These are phyloP conservation scores for Metridium senile DNA, from an alignment of 92 coral and sea anemone genomes.

Conservation along the genomic window DNA sequence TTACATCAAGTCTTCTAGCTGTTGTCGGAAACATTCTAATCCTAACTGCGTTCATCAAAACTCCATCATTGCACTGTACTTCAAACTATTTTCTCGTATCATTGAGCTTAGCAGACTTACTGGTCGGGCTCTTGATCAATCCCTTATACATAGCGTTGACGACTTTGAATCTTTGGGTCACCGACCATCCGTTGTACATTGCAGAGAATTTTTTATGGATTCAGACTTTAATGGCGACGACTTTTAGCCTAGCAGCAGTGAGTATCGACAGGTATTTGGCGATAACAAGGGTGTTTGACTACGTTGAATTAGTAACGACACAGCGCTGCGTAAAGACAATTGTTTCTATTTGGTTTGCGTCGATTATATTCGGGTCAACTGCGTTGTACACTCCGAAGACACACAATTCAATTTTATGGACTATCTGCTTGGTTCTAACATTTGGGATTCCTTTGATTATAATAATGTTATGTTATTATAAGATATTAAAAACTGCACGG, in stretches of 20 bases:
- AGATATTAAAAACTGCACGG: conserved; percentile 30
- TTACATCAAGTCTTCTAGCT: conserved; percentile 24
- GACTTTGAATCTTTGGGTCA: conserved; percentile 42
- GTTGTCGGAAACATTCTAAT: conserved; percentile 37
- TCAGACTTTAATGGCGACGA: conserved; percentile 43
- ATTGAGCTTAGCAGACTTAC: conserved; percentile 40
- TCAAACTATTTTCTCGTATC: conserved; percentile 52
- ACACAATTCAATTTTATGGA: conserved; percentile 27
- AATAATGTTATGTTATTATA: conserved; percentile 43
- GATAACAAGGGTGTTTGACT: conserved; percentile 40
- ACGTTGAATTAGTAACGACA: conserved; percentile 27
- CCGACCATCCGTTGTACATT: conserved; percentile 42
- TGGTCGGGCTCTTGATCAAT: conserved; percentile 42
- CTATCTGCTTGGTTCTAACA: conserved; percentile 15
- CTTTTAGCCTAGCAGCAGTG: conserved; percentile 56
- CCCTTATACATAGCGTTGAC: conserved; percentile 49
- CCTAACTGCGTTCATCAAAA: conserved; percentile 34
- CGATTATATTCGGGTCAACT: conserved; percentile 29
- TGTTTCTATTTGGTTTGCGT: conserved; percentile 28
- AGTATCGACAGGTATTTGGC: conserved; percentile 54
- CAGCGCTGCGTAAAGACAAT: conserved; percentile 20
- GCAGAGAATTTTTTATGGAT: conserved; percentile 52
- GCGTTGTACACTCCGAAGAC: conserved; percentile 12
- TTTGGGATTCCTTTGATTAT: conserved; percentile 40
- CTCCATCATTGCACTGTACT: conserved; percentile 30